phyloP scores from a whole-genome alignment of 1,140 invertebrate genomes.

The Zaprionus ornatus region DNA sequence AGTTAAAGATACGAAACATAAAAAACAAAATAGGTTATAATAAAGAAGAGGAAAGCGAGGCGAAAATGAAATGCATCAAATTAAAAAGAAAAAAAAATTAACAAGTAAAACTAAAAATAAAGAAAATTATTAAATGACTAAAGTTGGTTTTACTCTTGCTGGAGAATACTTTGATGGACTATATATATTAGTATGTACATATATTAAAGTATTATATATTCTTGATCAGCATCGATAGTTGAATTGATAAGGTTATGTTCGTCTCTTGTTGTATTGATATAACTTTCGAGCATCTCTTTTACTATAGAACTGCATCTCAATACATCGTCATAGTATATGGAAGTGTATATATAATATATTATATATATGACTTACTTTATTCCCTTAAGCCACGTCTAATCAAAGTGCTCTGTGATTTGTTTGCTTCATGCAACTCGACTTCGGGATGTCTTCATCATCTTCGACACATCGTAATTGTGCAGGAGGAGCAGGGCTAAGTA shows the following conservation, averaged over 20 bases:
- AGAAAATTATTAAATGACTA: constrained; percentile 21
- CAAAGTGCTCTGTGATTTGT: neutral
- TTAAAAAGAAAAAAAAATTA: constrained; percentile 46
- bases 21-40: constrained; percentile 44
- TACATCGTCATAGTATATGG: too few species aligned
- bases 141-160: neutral
- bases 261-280: too few species aligned
- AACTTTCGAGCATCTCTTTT: too few species aligned
- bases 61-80: constrained; percentile 30
- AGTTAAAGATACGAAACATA: constrained; percentile 54
- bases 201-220: neutral
- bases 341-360: too few species aligned
- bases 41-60: constrained; percentile 24
- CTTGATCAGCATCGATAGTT: neutral
- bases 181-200: too few species aligned
- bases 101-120: constrained; percentile 48
- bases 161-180: too few species aligned
- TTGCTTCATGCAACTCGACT: neutral
- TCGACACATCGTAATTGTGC: neutral
- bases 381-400: neutral
- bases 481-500: neutral
- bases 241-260: too few species aligned
- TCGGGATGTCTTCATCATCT: neutral
- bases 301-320: too few species aligned
- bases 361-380: neutral